Percentiles rank a stretch among this genome's conserved stretches.
phyloP scores from a whole-genome alignment of 2,797 vertebrate genomes.

The Chelon auratus region DNA sequence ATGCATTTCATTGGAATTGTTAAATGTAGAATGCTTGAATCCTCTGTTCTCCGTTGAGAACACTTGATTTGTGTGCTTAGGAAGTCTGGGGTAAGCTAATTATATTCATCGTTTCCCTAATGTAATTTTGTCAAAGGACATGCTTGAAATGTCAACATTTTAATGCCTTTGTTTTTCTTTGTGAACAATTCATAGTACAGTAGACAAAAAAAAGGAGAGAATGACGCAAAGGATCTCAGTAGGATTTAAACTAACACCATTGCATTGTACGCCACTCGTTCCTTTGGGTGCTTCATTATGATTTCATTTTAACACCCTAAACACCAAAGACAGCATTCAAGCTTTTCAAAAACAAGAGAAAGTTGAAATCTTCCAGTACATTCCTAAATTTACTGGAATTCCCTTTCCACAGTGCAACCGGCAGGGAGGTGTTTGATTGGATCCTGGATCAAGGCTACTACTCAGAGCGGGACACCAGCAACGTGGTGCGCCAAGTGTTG shows the following conservation, averaged over 20 bases:
- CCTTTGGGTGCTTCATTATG: not conserved
- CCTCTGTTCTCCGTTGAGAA: constrained; percentile 36
- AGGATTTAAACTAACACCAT: not conserved
- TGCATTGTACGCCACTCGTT: not conserved
- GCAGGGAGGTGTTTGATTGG: constrained; percentile 99
- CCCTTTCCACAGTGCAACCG: constrained; percentile 88
- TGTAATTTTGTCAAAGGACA: not conserved
- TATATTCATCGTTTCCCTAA: constrained; percentile 18
- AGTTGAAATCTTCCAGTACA: not conserved
- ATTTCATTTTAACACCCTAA: not conserved
- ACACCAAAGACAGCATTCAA: not conserved
- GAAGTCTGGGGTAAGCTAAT: constrained; percentile 19
- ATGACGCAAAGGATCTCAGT: not conserved
- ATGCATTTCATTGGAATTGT: constrained; percentile 46
- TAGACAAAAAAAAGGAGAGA: not conserved
- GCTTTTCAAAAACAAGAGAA: not conserved
- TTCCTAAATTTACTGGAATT: not conserved
- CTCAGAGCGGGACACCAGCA: constrained; percentile 97
- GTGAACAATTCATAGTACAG: not conserved
- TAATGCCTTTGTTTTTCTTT: not conserved
- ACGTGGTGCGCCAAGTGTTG: constrained; percentile 96
- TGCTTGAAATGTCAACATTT: constrained; percentile 22
- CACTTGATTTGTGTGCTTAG: constrained; percentile 46
- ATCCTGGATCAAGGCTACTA: constrained; percentile 99
- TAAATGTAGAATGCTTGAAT: constrained; percentile 39